phyloP scores from a whole-genome alignment of 2,797 vertebrate genomes.

The Phrynocephalus forsythii region DNA sequence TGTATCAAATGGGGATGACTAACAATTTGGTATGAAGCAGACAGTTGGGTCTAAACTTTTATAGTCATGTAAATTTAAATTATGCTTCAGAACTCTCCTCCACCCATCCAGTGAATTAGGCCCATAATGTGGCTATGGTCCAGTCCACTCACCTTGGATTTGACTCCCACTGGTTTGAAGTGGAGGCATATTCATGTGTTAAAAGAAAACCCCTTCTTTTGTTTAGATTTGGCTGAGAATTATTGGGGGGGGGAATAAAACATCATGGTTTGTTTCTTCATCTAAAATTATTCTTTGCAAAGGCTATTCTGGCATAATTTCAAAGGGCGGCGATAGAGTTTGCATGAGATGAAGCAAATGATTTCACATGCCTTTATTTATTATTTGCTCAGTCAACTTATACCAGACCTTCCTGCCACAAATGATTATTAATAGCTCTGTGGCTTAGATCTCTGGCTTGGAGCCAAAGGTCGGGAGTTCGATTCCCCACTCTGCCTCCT shows the following conservation, averaged over 20 bases:
- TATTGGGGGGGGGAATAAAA: not conserved
- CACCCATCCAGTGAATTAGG: too few species aligned
- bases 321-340: not conserved
- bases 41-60: not conserved
- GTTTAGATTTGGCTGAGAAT: not conserved
- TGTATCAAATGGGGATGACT: not conserved
- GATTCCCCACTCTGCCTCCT: too few species aligned
- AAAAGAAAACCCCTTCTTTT: not conserved
- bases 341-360: not conserved
- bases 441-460: too few species aligned
- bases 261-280: conserved; percentile 11
- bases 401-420: too few species aligned
- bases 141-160: not conserved
- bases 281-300: conserved; percentile 15
- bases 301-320: not conserved
- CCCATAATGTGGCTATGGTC: not conserved
- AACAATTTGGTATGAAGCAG: not conserved
- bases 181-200: not conserved
- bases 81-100: too few species aligned
- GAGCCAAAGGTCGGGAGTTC: too few species aligned
- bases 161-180: not conserved
- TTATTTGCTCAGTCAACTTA: too few species aligned
- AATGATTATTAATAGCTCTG: too few species aligned
- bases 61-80: not conserved
- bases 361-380: not conserved